Evolutionary conservation across 2,797 vertebrate genomes (phyloP).

Genomic region (Sebastes hubbsi): DNA sequence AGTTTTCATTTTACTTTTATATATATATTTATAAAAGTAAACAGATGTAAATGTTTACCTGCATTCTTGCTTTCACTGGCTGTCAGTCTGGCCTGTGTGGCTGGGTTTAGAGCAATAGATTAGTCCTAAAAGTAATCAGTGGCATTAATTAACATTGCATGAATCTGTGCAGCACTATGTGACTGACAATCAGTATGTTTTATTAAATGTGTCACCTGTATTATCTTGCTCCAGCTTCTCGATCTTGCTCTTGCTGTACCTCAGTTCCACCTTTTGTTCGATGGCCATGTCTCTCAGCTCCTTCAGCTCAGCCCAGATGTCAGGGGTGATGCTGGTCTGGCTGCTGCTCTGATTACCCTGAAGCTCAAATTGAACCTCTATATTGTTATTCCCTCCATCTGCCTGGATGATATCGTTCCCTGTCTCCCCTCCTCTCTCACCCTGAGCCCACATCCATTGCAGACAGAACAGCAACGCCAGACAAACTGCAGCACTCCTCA

Average conservation of each 20-base stretch:
- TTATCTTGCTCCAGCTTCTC: constrained; percentile 19
- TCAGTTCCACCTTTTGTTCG: neutral
- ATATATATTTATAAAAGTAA: neutral
- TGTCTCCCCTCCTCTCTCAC: neutral
- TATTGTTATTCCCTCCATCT: neutral
- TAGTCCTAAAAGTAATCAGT: neutral
- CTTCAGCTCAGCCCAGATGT: constrained; percentile 27
- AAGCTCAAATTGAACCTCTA: neutral
- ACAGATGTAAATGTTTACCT: too few species aligned
- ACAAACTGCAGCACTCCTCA: neutral
- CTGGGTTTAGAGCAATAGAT: neutral
- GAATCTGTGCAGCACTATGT: neutral
- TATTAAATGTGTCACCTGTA: neutral
- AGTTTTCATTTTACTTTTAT: too few species aligned
- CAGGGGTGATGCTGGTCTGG: neutral
- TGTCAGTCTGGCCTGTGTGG: too few species aligned
- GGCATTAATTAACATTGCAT: neutral
- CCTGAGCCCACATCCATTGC: neutral
- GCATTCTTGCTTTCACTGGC: too few species aligned
- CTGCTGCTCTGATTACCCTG: neutral
- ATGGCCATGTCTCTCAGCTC: constrained; percentile 28
- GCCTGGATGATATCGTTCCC: neutral
- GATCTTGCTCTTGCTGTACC: neutral
- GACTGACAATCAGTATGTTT: neutral
- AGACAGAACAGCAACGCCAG: constrained; percentile 16